These are phyloP conservation scores for Cichladusa arquata DNA, from an alignment of 2,113 vertebrate species.

Conservation along the genomic window DNA sequence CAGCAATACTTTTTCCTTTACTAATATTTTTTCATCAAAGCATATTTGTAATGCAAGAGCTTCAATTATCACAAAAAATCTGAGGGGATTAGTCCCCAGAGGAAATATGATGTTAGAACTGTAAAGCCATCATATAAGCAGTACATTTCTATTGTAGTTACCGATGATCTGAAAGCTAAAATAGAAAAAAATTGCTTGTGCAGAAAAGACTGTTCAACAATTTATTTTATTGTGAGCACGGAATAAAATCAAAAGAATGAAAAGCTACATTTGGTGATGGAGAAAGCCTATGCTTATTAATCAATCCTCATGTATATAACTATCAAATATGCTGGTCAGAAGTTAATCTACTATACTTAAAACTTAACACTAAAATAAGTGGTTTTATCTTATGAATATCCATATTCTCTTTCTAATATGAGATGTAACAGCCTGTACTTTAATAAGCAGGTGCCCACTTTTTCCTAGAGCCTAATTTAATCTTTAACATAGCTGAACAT, in stretches of 20 bases:
- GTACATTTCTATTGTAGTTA: background rate
- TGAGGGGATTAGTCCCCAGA: background rate
- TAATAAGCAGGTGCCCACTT: background rate
- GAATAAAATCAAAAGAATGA: background rate
- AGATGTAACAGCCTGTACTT: background rate
- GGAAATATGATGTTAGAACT: background rate
- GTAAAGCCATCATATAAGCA: background rate
- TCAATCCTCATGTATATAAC: background rate
- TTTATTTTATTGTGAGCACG: background rate
- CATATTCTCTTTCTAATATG: background rate
- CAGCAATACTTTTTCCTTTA: background rate
- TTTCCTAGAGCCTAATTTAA: background rate
- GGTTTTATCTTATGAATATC: background rate
- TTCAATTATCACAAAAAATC: background rate
- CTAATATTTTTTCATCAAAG: background rate
- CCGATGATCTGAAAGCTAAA: background rate
- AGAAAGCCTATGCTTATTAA: background rate
- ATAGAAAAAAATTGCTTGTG: background rate
- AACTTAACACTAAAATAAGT: background rate
- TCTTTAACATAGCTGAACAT: background rate
- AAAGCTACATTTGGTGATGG: background rate
- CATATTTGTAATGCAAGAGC: background rate
- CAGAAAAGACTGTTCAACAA: background rate
- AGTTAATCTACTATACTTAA: background rate
- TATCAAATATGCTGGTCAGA: background rate